Evolutionary conservation across 2,888 invertebrate genomes (phyloP).

Genomic region (Isoperla grammatica): DNA sequence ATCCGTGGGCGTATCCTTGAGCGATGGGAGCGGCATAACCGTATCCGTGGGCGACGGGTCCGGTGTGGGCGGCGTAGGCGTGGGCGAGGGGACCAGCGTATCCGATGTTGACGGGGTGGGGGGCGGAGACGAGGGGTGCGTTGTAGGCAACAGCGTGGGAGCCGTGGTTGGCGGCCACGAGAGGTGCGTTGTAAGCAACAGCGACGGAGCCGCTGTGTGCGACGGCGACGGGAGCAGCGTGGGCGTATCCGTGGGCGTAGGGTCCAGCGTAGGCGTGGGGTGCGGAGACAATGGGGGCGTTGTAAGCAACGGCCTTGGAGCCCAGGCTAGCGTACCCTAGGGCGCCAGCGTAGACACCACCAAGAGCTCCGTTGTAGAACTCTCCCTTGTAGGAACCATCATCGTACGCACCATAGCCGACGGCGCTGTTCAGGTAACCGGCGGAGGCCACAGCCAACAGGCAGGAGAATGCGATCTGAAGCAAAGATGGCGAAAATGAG

Average conservation of each 20-base stretch:
- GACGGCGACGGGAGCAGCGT: too few relatives aligned
- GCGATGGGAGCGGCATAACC: too few relatives aligned
- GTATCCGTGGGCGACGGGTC: conserved; percentile 32
- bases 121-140: background rate
- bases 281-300: conserved; percentile 9
- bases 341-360: conserved; percentile 17
- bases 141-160: conserved; percentile 21
- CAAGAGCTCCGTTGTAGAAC: background rate
- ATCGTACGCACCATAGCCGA: background rate
- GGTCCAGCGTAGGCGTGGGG: background rate
- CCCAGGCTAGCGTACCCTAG: conserved; percentile 29
- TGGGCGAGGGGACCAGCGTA: too few relatives aligned
- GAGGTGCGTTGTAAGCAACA: conserved; percentile 29
- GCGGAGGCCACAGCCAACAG: too few relatives aligned
- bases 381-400: too few relatives aligned
- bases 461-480: too few relatives aligned
- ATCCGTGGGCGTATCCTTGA: conserved; percentile 25
- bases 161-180: conserved; percentile 21
- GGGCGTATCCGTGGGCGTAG: conserved; percentile 3
- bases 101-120: too few relatives aligned
- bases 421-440: too few relatives aligned
- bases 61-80: conserved; percentile 24
- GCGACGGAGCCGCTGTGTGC: conserved; percentile 35
- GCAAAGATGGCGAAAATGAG: too few relatives aligned
- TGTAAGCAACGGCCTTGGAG: conserved; percentile 38